Evolutionary conservation across 2,797 vertebrate species (phyloP), one percentile per base, ranked within the genome.

Genomic region (Pangasius macronema): DNA sequence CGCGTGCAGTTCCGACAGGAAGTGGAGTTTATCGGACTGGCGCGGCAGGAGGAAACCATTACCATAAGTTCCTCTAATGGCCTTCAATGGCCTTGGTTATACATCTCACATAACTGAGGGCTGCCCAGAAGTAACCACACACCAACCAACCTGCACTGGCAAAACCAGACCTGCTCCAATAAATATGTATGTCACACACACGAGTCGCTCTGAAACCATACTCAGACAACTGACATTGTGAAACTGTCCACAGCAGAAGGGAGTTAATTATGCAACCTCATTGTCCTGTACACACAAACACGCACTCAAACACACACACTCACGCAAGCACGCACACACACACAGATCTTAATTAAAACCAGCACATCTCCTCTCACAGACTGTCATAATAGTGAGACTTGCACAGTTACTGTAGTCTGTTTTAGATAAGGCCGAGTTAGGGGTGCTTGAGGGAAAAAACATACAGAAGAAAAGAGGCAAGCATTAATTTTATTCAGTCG

Each of bases 401-500:
- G 89, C 91, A 92, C 87, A 88, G 82, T 92, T 93, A 88, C 91
- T 87, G 87, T 90, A 91, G 88, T 63, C 82, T 82, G 91, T 91
- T 90, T 89, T 51, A 89, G 92, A 94, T 95, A 94, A 94, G 53
- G 33, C 65, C 20, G 92, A 95, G 91, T 94, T 94, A 42, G 53
- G 61, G 55, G 87, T 2, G 36, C 89, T 93, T 82, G 85, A 86
- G 86, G 90, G 92, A 90, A 92, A 94, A 86, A 93, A 93, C 93
- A 94, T 89, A 33, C 93, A 94, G 93, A 88, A 91, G 92, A 94
- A 92, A 91, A 92, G 92, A 94, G 92, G 92, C 84, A 92, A 93
- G 94, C 94, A 93, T 93, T 95, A 94, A 95, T 95, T 95, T 95
- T 95, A 95, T 95, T 95, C 94, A 95, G 95, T 96, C 95, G 94